phyloP scores from a whole-genome alignment of 1,140 invertebrate species.

The Drosophila murphyi region DNA sequence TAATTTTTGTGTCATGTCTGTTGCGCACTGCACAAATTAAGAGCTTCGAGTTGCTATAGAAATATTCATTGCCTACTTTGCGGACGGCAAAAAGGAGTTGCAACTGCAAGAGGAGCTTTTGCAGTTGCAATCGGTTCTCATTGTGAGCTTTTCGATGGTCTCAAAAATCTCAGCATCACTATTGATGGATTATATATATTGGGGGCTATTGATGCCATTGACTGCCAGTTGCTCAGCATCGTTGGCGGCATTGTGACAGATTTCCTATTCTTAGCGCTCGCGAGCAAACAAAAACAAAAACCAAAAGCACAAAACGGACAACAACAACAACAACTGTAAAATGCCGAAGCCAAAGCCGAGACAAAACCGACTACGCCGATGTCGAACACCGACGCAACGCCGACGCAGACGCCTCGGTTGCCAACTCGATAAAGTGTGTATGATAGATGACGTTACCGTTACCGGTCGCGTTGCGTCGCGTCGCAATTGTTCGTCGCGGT shows the following conservation, averaged over 20 bases:
- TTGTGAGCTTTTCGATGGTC: constrained; percentile 15
- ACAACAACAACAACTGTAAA: constrained; percentile 20
- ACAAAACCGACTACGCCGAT: constrained; percentile 1
- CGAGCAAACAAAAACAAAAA: constrained; percentile 29
- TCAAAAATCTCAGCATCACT: constrained; percentile 7
- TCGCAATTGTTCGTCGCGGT: constrained; percentile 18
- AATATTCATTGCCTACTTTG: constrained; percentile 50
- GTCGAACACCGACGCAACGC: constrained; percentile 31
- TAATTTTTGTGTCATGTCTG: constrained; percentile 44
- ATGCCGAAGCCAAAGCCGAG: constrained; percentile 3
- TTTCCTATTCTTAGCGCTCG: constrained; percentile 51
- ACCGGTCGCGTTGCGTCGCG: constrained; percentile 50
- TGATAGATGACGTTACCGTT: constrained; percentile 72
- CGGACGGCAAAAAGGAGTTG: constrained; percentile 21
- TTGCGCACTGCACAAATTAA: constrained; percentile 42
- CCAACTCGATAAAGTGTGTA: constrained; percentile 73
- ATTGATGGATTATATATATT: constrained; percentile 30
- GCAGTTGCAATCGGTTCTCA: constrained; percentile 12
- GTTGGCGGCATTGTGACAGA: constrained; percentile 55
- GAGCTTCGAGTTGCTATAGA: not conserved
- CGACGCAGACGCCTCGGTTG: constrained; percentile 63
- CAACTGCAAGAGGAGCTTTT: constrained; percentile 15
- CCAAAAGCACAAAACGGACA: constrained; percentile 30
- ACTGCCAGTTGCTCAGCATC: constrained; percentile 36
- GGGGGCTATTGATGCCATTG: constrained; percentile 42